Base-by-base conservation (phyloP, 2,888 invertebrate genomes). In the Tuta absoluta region DNA sequence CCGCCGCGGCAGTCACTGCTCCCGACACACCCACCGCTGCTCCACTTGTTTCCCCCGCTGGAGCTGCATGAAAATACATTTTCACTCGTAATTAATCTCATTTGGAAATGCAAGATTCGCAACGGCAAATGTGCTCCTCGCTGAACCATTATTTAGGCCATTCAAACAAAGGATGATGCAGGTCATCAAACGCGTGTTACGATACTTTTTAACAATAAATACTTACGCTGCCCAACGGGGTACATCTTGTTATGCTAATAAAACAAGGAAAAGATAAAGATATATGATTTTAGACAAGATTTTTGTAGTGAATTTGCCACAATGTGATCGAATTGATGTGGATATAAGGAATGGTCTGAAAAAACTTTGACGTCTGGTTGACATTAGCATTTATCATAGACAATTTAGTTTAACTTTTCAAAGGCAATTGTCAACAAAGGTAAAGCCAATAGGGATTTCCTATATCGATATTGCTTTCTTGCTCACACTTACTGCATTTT, bases 221-320 rank as follows among this genome's bases (percentile, higher is more conserved):
- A 84, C 87, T 83, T 84, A 89, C 89, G 85, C 84, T 89, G 89
- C 79, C 89, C 89, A 89, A 89, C 89, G 89, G 89, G 89, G 89
- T 88, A 89, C 89, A 89, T 89, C 72, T 80, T 87, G 78, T 71
- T 74, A 71, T 72, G 72, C 71, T 74, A 74, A 78, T 79, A 78
- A 76, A 69, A 78, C 75, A 73, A 83, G 84, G 78, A 75, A 80
- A 82, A 77, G 72, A 74, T 76, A 74, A 82, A 85, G 82, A 80
- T 74, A 71, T 74, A 76, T 74, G 76, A 78, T 75, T 79, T 70
- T 69, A 66, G 72, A 74, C 70, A 72, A 75, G 73, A 69, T 77
- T 77, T 78, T 79, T 75, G 78, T 81, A 77, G 77, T 75, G 71
- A 79, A 80, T 76, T 79, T 79, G 73, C 76, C 77, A 80, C 81